Conservation (phyloP, 2,113 vertebrate genomes). For the Deroptyus accipitrinus region DNA sequence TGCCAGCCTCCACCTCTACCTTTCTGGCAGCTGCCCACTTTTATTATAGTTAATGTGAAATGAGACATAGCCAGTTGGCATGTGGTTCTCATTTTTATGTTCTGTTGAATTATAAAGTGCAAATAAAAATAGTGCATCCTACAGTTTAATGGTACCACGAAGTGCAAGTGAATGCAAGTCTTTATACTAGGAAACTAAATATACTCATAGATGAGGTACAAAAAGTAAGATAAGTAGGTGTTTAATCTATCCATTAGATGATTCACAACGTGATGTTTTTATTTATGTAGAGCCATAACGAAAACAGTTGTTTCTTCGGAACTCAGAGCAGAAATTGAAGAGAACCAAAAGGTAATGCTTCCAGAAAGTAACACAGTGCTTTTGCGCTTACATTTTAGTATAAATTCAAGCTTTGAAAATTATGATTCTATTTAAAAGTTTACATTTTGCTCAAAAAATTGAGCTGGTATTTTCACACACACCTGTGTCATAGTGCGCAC, state of each 20-base stretch:
- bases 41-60: not conserved
- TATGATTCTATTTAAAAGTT: not conserved
- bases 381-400: not conserved
- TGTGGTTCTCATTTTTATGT: not conserved
- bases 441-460: not conserved
- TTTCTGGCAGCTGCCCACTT: not conserved
- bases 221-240: not conserved
- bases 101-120: not conserved
- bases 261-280: not conserved
- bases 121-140: not conserved
- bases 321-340: slow-evolving; percentile 89
- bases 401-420: not conserved
- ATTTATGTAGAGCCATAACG: slow-evolving; percentile 86
- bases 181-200: not conserved
- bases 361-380: not conserved
- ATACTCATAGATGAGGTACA: not conserved
- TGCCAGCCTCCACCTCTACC: not conserved
- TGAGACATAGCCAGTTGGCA: not conserved
- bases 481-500: not conserved
- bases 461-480: not conserved
- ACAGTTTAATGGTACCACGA: not conserved
- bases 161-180: not conserved
- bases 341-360: slow-evolving; percentile 93
- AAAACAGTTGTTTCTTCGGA: slow-evolving; percentile 90
- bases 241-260: not conserved